Evolutionary conservation across 2,113 vertebrate species (phyloP), one percentile per base, ranked within the genome.

Genomic region (Callionymus lyra): DNA sequence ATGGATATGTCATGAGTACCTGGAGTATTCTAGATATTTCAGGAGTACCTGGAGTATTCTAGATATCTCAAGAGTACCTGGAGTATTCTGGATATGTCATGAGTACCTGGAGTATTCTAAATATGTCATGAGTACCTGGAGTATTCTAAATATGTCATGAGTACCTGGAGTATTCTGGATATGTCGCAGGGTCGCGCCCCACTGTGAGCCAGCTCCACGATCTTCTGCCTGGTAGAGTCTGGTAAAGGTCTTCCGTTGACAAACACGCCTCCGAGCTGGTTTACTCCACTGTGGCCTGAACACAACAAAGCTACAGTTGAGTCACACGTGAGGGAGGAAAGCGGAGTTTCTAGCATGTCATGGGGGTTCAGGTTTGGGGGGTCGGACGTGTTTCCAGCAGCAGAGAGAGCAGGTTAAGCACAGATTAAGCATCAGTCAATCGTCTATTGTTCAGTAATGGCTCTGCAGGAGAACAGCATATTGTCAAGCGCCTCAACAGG

Each of bases 151-250:
- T n/a, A n/a, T 11, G 33, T 63, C n/a, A n/a, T n/a, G n/a, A n/a
- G n/a, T 89, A 97, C 94, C 93, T 98, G 94, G 68, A 98, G 86
- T 80, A 98, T 98, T 83, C 94, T 85, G 77, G 93, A 98, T 74
- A 98, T 98, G 85, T 98, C 94, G 76, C 93, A 98, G 60, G 94
- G 94, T 63, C 94, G 88, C 63, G 94, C 94, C 59, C 94, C 94
- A 56, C 93, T 97, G 79, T 98, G 94, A 38, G 94, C 94, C 54
- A 98, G 88, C 76, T 98, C 94, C 71, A 98, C 94, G 62, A 98
- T 98, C 86, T 98, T 98, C 87, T 98, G 94, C 73, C 93, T 85
- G 64, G 93, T 98, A 46, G 94, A 91, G 66, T 97, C 93, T 48
- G 94, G 94, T 73, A 96, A 86, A 70, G 94, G 93, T 85, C 94